Evolutionary conservation across 1,140 invertebrate genomes (phyloP).

Genomic region (Anastrepha obliqua): DNA sequence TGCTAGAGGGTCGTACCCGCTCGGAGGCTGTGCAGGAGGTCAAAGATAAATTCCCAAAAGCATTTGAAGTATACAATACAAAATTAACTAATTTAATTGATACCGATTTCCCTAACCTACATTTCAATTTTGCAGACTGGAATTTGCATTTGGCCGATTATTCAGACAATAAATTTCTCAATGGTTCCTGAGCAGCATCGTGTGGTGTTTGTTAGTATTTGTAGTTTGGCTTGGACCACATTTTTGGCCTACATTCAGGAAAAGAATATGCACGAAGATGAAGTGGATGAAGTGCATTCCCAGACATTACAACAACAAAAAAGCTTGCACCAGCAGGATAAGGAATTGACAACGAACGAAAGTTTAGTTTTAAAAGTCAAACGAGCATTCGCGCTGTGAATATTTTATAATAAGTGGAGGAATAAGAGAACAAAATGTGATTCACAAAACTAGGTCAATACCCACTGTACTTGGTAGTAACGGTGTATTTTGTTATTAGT

Average conservation of each 20-base stretch:
- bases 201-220: conserved; percentile 88
- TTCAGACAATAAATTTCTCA: conserved; percentile 89
- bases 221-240: conserved; percentile 89
- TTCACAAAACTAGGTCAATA: conserved; percentile 36
- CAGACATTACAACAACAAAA: background rate
- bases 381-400: conserved; percentile 18
- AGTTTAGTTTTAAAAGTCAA: conserved; percentile 33
- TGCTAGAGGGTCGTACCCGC: conserved; percentile 84
- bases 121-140: conserved; percentile 79
- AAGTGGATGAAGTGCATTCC: background rate
- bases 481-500: background rate
- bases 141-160: conserved; percentile 85
- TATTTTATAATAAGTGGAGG: background rate
- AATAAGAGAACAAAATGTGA: background rate
- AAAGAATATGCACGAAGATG: conserved; percentile 54
- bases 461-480: background rate
- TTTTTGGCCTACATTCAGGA: conserved; percentile 90
- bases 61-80: conserved; percentile 81
- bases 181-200: conserved; percentile 86
- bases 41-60: conserved; percentile 84
- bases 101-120: no score
- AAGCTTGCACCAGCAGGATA: background rate
- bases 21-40: conserved; percentile 82
- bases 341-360: background rate
- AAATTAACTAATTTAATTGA: no score